phyloP scores from a whole-genome alignment of 1,140 invertebrate genomes.

The honey bee (Apis mellifera) region DNA sequence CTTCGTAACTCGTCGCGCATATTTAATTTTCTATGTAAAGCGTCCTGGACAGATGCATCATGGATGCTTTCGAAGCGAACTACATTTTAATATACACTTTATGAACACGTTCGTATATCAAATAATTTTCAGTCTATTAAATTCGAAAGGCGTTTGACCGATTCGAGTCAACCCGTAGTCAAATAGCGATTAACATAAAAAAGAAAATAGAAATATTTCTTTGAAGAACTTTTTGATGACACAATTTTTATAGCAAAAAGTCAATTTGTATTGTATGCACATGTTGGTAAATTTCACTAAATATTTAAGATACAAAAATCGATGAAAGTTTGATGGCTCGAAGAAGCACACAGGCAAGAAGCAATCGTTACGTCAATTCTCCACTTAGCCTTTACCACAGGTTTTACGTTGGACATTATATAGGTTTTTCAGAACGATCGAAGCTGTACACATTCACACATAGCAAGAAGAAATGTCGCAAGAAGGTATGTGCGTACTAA shows the following conservation, averaged over 20 bases:
- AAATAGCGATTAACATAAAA: conserved; percentile 29
- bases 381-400: conserved; percentile 17
- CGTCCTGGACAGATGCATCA: conserved; percentile 23
- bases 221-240: not conserved
- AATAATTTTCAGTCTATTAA: conserved; percentile 44
- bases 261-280: not conserved
- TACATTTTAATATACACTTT: conserved; percentile 23
- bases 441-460: not conserved
- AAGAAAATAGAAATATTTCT: not conserved
- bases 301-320: conserved; percentile 39
- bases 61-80: conserved; percentile 43
- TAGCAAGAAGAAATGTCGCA: conserved; percentile 3
- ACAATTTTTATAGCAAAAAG: not conserved
- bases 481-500: not conserved
- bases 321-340: conserved; percentile 29
- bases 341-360: conserved; percentile 2
- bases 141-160: conserved; percentile 32
- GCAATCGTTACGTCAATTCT: conserved; percentile 43
- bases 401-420: conserved; percentile 11
- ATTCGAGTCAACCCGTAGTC: conserved; percentile 11
- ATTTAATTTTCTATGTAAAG: conserved; percentile 50
- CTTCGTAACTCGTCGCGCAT: conserved; percentile 54
- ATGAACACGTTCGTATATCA: not conserved
- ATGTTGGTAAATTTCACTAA: not conserved
- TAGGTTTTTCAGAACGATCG: conserved; percentile 27